Base-by-base conservation (phyloP, 2,888 invertebrate species). In the Ornithoptera alexandrae region DNA sequence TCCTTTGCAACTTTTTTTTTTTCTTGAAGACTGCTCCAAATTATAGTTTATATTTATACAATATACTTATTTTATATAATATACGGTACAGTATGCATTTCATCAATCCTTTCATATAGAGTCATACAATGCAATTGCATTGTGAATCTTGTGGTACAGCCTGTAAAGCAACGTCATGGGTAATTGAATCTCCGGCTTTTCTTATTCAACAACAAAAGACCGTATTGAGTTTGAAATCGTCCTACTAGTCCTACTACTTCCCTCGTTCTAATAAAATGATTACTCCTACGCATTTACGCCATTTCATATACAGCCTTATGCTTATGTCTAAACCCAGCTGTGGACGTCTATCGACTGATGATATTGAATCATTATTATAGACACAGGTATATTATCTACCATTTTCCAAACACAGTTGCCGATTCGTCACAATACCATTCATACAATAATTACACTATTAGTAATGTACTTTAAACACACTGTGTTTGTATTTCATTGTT, bases 151-250 rank as follows among this genome's bases (percentile, higher is more conserved):
- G 53, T 18, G 6, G 53, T 18, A 53, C 18, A n/a, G 18, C 53
- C 53, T n/a, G 18, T n/a, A 53, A 53, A 53, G 53, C 18, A 53
- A 53, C n/a, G 6, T 53, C 5, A 53, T 53, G 6, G 18, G 53
- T 53, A 53, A 53, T 53, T n/a, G n/a, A 53, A 60, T 30, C 20
- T 15, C 39, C 50, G 61, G 18, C 15, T n/a, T 64, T 64, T 53
- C n/a, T 53, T 53, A 53, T 53, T n/a, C 53, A 53, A 6, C 53
- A 53, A 53, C 53, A 53, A 53, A 50, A 53, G 53, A n/a, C n/a
- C n/a, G 15, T n/a, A 53, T 53, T 53, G 53, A 53, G 53, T 5
- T 18, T 12, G 50, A 50, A 50, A 5, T 50, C 3, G 5, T 12
- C 18, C n/a, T 18, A n/a, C 53, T n/a, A 53, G 3, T 53, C n/a